Base-by-base conservation (phyloP, 1,140 invertebrate species). In the Sycophaga agraensis region DNA sequence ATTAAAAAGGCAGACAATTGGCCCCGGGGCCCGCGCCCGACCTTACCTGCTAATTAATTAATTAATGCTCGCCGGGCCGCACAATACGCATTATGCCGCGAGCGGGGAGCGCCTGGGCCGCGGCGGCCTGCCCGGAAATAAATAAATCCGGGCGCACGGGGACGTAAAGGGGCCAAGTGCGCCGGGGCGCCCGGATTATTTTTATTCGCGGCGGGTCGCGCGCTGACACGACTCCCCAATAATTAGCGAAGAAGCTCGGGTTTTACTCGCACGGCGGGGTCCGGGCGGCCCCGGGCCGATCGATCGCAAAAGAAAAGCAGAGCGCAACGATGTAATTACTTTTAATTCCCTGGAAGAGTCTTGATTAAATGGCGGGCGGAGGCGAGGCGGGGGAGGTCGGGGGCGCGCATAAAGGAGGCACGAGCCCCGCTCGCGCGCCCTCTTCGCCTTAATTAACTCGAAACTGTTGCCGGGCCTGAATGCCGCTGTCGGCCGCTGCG, bases 371-470 rank as follows among this genome's bases (percentile, higher is more conserved):
- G 65, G 61, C 61, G 51, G 62, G 54, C 39, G 37, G 19, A 66
- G 48, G 39, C n/a, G 17, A 39, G 48, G 39, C 37, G 48, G 46
- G 17, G 45, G 31, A 46, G 28, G 5, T 42, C 54, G 37, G 43
- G 53, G 46, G n/a, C n/a, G n/a, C n/a, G n/a, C n/a, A n/a, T n/a
- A n/a, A n/a, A n/a, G n/a, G n/a, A n/a, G n/a, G n/a, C n/a, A n/a
- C n/a, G n/a, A n/a, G n/a, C n/a, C n/a, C n/a, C n/a, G n/a, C n/a
- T n/a, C 35, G 46, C 40, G 19, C 26, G 34, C 11, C n/a, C 34
- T 64, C 63, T 66, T 69, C 62, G 66, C 51, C 67, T 71, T 68
- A 69, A 71, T 69, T 68, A 71, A 69, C 67, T 69, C 65, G 59
- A 68, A 69, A 69, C 64, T 65, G 63, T 66, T 66, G 64, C 63